Evolutionary conservation across 2,113 vertebrate genomes (phyloP).

Genomic region (Catagonus wagneri): DNA sequence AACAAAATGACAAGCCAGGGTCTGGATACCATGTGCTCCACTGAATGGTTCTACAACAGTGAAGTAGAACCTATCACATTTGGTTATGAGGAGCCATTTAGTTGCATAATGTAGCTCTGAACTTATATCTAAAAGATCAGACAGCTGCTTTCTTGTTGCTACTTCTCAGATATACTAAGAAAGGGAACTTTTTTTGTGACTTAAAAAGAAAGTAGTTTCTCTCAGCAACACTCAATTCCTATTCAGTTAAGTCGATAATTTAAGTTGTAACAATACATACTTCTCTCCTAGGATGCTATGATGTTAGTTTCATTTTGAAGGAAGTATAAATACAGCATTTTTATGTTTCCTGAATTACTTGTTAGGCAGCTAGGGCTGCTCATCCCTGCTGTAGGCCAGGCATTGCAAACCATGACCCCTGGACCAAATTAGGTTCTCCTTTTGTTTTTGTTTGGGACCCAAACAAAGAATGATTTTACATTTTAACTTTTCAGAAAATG

Average conservation of each 20-base stretch:
- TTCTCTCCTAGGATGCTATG: background rate
- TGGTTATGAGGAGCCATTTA: background rate
- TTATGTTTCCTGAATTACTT: background rate
- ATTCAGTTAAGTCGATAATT: background rate
- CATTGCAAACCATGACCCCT: background rate
- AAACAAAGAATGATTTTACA: background rate
- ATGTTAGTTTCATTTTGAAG: conserved; percentile 13
- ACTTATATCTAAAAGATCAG: background rate
- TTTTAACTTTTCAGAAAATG: background rate
- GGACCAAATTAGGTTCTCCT: background rate
- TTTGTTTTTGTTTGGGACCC: background rate
- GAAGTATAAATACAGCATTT: background rate
- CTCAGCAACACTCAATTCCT: background rate
- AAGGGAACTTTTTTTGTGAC: background rate
- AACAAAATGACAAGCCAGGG: background rate
- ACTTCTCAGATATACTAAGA: background rate
- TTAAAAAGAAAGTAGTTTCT: background rate
- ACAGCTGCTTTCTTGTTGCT: background rate
- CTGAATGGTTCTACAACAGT: background rate
- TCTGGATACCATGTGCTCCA: fast-evolving
- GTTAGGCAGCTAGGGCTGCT: background rate
- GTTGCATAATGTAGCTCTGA: background rate
- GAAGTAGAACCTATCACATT: background rate
- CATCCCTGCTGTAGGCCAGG: background rate
- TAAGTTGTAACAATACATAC: background rate